These are phyloP conservation scores for Dicranocentrus wangi DNA, from an alignment of 2,888 invertebrate species.

Conservation along the genomic window DNA sequence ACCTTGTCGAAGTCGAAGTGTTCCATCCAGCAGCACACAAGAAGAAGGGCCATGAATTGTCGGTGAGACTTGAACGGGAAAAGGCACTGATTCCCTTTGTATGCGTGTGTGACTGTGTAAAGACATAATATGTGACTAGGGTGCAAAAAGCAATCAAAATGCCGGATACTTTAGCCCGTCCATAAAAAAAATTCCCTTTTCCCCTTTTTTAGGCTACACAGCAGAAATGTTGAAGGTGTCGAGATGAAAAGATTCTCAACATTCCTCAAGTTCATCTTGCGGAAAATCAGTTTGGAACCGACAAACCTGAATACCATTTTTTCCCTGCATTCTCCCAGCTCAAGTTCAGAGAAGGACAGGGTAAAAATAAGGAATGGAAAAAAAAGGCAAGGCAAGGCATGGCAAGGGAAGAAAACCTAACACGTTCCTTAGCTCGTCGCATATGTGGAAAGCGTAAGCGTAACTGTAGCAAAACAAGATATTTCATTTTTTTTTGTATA, in stretches of 20 bases:
- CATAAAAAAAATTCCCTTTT: background rate
- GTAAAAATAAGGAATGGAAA: background rate
- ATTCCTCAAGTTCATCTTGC: slow-evolving; percentile 67
- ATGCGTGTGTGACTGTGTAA: slow-evolving; percentile 6
- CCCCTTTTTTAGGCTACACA: slow-evolving; percentile 6
- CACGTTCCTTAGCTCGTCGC: background rate
- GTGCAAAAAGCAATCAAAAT: slow-evolving; percentile 64
- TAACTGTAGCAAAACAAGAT: background rate
- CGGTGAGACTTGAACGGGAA: background rate
- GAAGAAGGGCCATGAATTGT: slow-evolving; percentile 21
- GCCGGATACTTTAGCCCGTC: slow-evolving; percentile 37
- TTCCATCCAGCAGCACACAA: too few species aligned
- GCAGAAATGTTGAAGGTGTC: slow-evolving; percentile 63
- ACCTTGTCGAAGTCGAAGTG: background rate
- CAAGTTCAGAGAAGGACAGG: slow-evolving; percentile 1
- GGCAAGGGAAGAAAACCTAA: slow-evolving; percentile 1
- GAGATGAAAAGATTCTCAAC: slow-evolving; percentile 70
- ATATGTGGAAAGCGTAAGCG: background rate
- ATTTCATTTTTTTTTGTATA: too few species aligned
- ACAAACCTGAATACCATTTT: slow-evolving; percentile 43
- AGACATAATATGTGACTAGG: slow-evolving; percentile 41
- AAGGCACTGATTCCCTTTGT: slow-evolving; percentile 22
- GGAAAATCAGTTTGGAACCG: slow-evolving; percentile 65
- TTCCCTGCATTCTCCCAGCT: background rate
- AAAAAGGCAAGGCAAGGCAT: background rate